A percentile compares a stretch with the other conserved stretches of the same genome.
phyloP scores from a whole-genome alignment of 2,113 vertebrate species.

The Rhagologus leucostigma region DNA sequence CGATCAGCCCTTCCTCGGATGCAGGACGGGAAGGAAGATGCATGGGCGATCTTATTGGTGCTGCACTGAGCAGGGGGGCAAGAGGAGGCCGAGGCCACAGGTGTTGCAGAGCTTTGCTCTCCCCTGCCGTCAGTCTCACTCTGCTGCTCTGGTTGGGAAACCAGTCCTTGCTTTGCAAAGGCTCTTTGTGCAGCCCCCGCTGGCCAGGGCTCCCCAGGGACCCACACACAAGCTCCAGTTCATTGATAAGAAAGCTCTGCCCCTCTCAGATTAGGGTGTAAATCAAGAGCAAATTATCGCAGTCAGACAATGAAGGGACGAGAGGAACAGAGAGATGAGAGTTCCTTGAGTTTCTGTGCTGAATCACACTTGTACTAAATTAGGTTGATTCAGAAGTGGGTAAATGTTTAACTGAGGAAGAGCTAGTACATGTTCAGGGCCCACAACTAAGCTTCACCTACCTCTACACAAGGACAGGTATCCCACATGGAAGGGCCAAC shows the following conservation, averaged over 20 bases:
- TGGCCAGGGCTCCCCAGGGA: not conserved
- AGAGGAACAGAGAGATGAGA: not conserved
- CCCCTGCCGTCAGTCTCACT: not conserved
- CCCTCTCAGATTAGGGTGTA: not conserved
- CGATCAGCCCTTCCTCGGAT: not conserved
- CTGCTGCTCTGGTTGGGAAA: accelerated
- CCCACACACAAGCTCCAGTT: not conserved
- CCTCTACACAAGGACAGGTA: not conserved
- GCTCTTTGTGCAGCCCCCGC: not conserved
- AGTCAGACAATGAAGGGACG: accelerated
- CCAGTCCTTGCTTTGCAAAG: not conserved
- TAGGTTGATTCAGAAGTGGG: not conserved
- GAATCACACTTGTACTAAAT: not conserved
- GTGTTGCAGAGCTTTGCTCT: accelerated
- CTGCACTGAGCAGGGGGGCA: not conserved
- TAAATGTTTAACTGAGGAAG: conserved; percentile 22
- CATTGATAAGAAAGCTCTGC: accelerated
- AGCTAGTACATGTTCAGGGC: not conserved
- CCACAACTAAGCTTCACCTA: not conserved
- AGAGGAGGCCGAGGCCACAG: not conserved
- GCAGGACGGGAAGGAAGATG: not conserved
- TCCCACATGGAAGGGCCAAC: not conserved
- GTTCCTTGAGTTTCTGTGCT: not conserved
- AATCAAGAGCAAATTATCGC: not conserved
- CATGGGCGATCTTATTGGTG: accelerated